Base-by-base conservation (phyloP, 2,888 invertebrate species). In the Drosophila diplacantha region DNA sequence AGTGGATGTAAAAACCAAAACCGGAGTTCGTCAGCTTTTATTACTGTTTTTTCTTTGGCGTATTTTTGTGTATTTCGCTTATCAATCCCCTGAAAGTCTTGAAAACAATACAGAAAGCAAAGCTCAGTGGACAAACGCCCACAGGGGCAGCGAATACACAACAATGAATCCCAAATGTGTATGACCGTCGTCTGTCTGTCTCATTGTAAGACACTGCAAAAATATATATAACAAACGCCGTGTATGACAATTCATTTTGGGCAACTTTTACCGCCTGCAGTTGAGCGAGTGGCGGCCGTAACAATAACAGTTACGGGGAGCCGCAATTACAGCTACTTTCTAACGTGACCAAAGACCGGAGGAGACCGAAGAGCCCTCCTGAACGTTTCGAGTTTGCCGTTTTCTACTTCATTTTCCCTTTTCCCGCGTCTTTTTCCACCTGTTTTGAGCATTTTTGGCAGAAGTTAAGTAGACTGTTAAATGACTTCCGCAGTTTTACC, bases 311-410 rank as follows among this genome's bases (percentile, higher is more conserved):
- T 63, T 64, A 72, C 46, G 63, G 43, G 63, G 38, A 46, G 66
- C 62, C 72, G 64, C 75, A 78, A 81, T 75, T 78, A 74, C 55
- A 60, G 71, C 71, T 62, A 79, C 81, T 78, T 78, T 78, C 78
- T 63, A 81, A 68, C 71, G 53, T 77, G 77, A 69, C 71, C 77
- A 69, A 44, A 44, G 44, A 29, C 44, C 44, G 29, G 44, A 44
- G 26, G 44, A 58, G 59, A 76, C 73, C 67, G 59, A 63, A 78
- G 50, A 51, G 37, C 61, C 53, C 69, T 74, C 65, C 74, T 69
- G 43, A 54, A 44, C 53, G 66, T 62, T 59, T 68, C 61, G 51
- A 51, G 52, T 63, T 56, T 53, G 66, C 69, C 57, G 54, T 64
- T 71, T 64, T 63, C 24, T 46, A 41, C 54, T 65, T 41, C 29